phyloP scores from a whole-genome alignment of 2,888 invertebrate species.

The Amphimallon solstitiale region DNA sequence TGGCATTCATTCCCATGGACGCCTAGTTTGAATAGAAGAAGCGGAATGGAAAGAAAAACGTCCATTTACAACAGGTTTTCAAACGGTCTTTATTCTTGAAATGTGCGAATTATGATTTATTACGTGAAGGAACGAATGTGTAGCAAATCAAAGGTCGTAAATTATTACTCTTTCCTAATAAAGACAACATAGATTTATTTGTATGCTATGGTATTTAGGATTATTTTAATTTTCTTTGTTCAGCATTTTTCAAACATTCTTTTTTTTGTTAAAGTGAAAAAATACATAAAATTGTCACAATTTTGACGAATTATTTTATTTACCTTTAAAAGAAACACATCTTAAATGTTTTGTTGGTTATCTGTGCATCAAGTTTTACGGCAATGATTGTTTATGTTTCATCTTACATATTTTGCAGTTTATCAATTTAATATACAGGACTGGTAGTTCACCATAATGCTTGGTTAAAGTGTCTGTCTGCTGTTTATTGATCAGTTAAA shows the following conservation, averaged over 20 bases:
- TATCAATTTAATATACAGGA: no score
- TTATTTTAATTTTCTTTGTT: not conserved
- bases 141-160: slow-evolving; percentile 37
- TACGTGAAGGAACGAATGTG: slow-evolving; percentile 26
- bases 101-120: slow-evolving; percentile 41
- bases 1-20: slow-evolving; percentile 41
- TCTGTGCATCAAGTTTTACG: no score
- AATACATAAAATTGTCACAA: no score
- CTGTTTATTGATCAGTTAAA: no score
- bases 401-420: no score
- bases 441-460: no score
- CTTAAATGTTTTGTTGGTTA: no score
- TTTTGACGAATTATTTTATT: no score
- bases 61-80: slow-evolving; percentile 40
- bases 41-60: slow-evolving; percentile 11
- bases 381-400: no score
- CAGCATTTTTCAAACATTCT: not conserved
- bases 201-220: slow-evolving; percentile 18
- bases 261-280: not conserved
- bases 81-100: slow-evolving; percentile 40
- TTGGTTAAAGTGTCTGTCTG: no score
- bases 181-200: slow-evolving; percentile 35
- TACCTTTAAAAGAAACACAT: no score
- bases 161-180: slow-evolving; percentile 34
- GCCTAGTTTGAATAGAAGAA: slow-evolving; percentile 5